Evolutionary conservation across 2,113 vertebrate genomes (phyloP).

Genomic region (Datnioides undecimradiatus): DNA sequence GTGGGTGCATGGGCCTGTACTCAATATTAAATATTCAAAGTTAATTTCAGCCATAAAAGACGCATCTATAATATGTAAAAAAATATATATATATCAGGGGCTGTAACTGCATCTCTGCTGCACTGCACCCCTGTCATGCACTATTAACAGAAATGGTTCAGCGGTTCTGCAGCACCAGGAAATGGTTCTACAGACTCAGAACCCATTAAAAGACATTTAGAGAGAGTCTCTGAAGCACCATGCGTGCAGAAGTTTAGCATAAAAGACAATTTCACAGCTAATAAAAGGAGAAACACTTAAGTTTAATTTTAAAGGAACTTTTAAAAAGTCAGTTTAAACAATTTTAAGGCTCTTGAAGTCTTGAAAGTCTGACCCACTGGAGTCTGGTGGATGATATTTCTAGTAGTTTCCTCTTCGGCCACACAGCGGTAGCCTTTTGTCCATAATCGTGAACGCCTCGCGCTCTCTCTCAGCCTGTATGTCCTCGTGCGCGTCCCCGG

Average conservation of each 20-base stretch:
- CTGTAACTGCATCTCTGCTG: neutral
- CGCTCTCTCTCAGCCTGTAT: constrained; percentile 6
- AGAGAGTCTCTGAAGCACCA: neutral
- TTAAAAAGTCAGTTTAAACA: neutral
- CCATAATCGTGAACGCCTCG: constrained; percentile 34
- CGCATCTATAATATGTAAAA: neutral
- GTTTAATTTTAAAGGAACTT: neutral
- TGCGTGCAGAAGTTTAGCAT: neutral
- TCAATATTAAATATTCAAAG: neutral
- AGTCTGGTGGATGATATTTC: neutral
- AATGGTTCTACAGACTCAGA: neutral
- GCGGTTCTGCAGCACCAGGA: neutral
- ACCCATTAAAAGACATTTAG: neutral
- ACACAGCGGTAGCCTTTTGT: constrained; percentile 81
- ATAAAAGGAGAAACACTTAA: neutral
- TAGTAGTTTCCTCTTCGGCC: constrained; percentile 63
- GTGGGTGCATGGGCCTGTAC: no score
- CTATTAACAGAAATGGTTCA: constrained; percentile 8
- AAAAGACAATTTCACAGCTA: neutral
- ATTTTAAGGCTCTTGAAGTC: neutral
- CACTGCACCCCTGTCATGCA: constrained; percentile 2
- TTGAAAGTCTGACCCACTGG: neutral
- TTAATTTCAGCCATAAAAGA: constrained; percentile 10
- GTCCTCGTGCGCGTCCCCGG: constrained; percentile 33
- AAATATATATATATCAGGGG: neutral